phyloP scores from a whole-genome alignment of 2,888 invertebrate genomes.

The Tenthredo scrophulariae region DNA sequence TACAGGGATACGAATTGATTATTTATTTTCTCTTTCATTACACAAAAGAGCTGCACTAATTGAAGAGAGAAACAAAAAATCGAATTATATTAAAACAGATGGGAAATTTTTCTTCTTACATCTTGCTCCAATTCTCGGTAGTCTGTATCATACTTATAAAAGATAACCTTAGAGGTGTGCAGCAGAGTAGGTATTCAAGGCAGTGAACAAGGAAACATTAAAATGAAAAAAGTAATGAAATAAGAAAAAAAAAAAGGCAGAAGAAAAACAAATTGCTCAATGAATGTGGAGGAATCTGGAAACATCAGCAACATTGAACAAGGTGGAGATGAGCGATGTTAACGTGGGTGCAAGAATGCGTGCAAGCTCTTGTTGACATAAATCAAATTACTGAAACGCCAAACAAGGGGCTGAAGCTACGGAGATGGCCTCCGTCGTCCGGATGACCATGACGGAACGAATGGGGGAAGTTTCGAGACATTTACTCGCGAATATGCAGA shows the following conservation, averaged over 20 bases:
- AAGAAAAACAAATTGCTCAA: background rate
- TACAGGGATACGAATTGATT: background rate
- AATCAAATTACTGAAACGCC: slow-evolving; percentile 39
- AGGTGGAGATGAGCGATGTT: background rate
- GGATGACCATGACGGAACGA: background rate
- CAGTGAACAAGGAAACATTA: background rate
- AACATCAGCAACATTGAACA: background rate
- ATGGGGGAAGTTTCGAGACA: background rate
- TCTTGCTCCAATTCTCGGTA: background rate
- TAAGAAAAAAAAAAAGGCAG: background rate
- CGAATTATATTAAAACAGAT: background rate
- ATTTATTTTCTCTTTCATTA: background rate
- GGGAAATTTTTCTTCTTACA: background rate
- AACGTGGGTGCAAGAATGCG: background rate
- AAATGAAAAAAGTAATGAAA: background rate
- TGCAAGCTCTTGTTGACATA: slow-evolving; percentile 22
- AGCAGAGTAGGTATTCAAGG: background rate
- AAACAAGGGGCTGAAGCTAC: slow-evolving; percentile 25
- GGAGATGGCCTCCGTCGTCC: background rate
- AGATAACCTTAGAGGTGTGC: background rate
- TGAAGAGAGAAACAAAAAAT: background rate
- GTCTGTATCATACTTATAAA: background rate
- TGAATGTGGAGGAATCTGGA: slow-evolving; percentile 2
- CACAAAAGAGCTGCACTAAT: background rate
- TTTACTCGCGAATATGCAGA: background rate